Evolutionary conservation across 2,888 invertebrate species (phyloP), one percentile per base, ranked within the genome.

Genomic region (Conchocele bisecta): DNA sequence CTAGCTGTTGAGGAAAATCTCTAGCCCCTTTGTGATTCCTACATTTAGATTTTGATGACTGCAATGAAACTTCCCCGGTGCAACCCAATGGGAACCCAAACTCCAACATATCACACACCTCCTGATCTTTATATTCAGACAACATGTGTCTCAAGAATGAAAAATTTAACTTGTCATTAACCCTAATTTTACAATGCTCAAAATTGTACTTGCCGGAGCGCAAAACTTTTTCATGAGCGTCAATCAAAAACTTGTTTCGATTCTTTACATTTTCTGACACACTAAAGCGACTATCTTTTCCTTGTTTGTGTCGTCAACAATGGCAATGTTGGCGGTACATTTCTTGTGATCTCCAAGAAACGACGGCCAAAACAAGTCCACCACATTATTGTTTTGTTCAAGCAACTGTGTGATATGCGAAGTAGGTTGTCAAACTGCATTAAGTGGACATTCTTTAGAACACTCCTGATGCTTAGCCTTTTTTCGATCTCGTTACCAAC

Each of bases 51-150:
- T 5, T 6, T 4, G 5, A 37, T 7, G 22, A 3, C 3, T 17
- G 2, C 17, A 15, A 17, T 5, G n/a, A n/a, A n/a, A n/a, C n/a
- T n/a, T 24, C 33, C 6, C 22, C 37, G 3, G 9, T 9, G 24
- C 15, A 54, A 5, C 54, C 54, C 11, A 54, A 20, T 29, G 54
- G 35, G 28, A 54, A 54, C 15, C 54, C 37, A 37, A 35, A 54
- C 37, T 54, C 37, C 33, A 54, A 24, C 3, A 35, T 35, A 20
- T 54, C 54, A 54, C 33, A 54, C 35, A 35, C 9, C 26, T 11
- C n/a, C 24, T n/a, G 20, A 54, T 54, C 35, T 3, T 4, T 54
- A n/a, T 54, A 54, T 37, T 37, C 37, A 7, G 5, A 22, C 3
- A 54, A 37, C 20, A 22, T n/a, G 17, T n/a, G 37, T 20, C 9